phyloP scores from a whole-genome alignment of 2,888 invertebrate species.

The Ganaspis brasiliensis region DNA sequence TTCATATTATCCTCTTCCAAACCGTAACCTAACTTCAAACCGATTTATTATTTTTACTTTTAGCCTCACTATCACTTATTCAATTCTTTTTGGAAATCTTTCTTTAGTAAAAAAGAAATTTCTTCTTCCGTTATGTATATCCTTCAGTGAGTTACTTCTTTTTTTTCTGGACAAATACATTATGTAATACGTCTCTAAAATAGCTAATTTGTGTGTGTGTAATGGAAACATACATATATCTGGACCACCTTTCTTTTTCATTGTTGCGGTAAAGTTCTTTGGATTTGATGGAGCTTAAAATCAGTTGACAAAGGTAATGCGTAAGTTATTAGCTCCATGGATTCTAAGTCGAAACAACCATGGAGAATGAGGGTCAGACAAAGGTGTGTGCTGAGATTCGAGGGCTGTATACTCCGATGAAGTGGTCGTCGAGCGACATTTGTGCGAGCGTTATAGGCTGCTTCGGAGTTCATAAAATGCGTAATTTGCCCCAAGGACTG shows the following conservation, averaged over 20 bases:
- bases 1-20: too few species aligned
- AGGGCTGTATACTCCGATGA: constrained; percentile 51
- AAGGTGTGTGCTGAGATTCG: constrained; percentile 51
- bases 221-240: background rate
- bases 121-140: too few species aligned
- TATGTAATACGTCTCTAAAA: too few species aligned
- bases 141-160: too few species aligned
- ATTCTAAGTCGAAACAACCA: constrained; percentile 8
- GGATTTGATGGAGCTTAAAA: constrained; percentile 1
- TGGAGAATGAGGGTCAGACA: constrained; percentile 30
- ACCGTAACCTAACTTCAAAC: too few species aligned
- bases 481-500: constrained; percentile 62
- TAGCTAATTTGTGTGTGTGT: too few species aligned
- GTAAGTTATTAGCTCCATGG: background rate
- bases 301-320: constrained; percentile 4
- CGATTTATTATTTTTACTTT: too few species aligned
- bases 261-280: constrained; percentile 10
- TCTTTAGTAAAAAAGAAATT: too few species aligned
- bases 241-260: background rate
- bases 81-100: too few species aligned
- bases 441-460: constrained; percentile 61
- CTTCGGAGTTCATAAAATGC: constrained; percentile 67
- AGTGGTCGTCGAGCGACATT: constrained; percentile 65
- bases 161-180: too few species aligned
- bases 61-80: too few species aligned